phyloP scores from a whole-genome alignment of 2,888 invertebrate species.

The Acrobasis repandana region DNA sequence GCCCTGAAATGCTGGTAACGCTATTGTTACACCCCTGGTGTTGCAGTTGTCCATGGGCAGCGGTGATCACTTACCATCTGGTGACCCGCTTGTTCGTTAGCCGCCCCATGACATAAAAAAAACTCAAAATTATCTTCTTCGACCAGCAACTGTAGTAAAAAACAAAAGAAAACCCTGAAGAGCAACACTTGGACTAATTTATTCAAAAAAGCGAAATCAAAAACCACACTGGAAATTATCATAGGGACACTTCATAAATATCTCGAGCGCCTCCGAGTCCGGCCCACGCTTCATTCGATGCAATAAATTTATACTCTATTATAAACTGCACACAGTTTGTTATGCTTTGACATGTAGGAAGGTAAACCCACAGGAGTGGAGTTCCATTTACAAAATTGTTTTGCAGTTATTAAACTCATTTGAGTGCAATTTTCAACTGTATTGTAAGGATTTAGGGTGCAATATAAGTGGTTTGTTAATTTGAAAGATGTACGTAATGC shows the following conservation, averaged over 20 bases:
- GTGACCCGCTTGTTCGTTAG: background rate
- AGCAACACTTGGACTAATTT: slow-evolving; percentile 41
- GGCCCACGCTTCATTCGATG: slow-evolving; percentile 47
- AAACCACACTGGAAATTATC: slow-evolving; percentile 48
- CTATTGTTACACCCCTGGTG: too few relatives aligned
- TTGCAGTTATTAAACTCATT: slow-evolving; percentile 28
- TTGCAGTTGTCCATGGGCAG: background rate
- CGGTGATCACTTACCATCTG: background rate
- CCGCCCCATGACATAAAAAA: too few relatives aligned
- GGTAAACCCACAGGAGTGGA: slow-evolving; percentile 54
- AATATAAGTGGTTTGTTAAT: slow-evolving; percentile 29
- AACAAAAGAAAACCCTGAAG: slow-evolving; percentile 18
- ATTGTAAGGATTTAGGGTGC: slow-evolving; percentile 31
- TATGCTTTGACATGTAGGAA: slow-evolving; percentile 54
- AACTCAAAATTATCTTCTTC: too few relatives aligned
- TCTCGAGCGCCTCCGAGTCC: slow-evolving; percentile 48
- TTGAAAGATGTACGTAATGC: slow-evolving; percentile 27
- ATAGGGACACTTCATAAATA: slow-evolving; percentile 63
- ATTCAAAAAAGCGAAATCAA: slow-evolving; percentile 42
- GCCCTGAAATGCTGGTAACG: too few relatives aligned
- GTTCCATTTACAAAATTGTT: slow-evolving; percentile 48
- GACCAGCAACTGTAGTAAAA: background rate
- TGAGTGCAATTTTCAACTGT: slow-evolving; percentile 34
- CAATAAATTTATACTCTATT: slow-evolving; percentile 48
- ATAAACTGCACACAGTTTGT: slow-evolving; percentile 55